phyloP scores from a whole-genome alignment of 2,888 invertebrate species.

The Plemyria rubiginata region DNA sequence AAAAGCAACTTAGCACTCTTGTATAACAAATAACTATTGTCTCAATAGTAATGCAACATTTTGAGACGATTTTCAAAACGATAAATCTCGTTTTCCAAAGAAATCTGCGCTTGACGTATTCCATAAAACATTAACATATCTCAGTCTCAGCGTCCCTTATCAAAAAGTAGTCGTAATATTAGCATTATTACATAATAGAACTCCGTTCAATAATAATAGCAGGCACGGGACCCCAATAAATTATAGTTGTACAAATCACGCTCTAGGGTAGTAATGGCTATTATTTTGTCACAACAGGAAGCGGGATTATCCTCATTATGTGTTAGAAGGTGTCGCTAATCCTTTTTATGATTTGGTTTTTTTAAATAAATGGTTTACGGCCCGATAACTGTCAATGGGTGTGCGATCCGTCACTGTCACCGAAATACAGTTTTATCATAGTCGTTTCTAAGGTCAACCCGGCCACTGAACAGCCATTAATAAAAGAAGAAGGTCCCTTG shows the following conservation, averaged over 20 bases:
- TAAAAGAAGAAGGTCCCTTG: no score
- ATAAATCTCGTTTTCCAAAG: no score
- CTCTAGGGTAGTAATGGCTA: slow-evolving; percentile 56
- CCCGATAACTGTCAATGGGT: slow-evolving; percentile 16
- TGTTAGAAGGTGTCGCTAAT: slow-evolving; percentile 63
- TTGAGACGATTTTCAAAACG: no score
- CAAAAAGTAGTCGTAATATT: slow-evolving; percentile 36
- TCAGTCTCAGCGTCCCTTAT: slow-evolving; percentile 25
- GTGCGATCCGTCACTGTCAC: slow-evolving; percentile 20
- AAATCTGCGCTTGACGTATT: no score
- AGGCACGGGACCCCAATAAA: slow-evolving; percentile 48
- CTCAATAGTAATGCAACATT: no score
- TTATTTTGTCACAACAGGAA: slow-evolving; percentile 67
- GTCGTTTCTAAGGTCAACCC: no score
- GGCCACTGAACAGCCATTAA: no score
- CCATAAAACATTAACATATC: slow-evolving; percentile 9
- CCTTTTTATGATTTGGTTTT: slow-evolving; percentile 48
- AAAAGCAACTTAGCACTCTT: no score
- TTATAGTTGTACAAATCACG: slow-evolving; percentile 50
- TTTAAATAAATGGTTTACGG: slow-evolving; percentile 16
- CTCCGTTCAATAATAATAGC: slow-evolving; percentile 35
- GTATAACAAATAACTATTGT: no score
- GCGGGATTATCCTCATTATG: slow-evolving; percentile 72
- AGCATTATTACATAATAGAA: slow-evolving; percentile 38
- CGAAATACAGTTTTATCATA: no score